A percentile compares a stretch with the other conserved stretches of the same genome.
Evolutionary conservation across 2,113 vertebrate genomes (phyloP).

Genomic region (Ceyx cyanopectus): DNA sequence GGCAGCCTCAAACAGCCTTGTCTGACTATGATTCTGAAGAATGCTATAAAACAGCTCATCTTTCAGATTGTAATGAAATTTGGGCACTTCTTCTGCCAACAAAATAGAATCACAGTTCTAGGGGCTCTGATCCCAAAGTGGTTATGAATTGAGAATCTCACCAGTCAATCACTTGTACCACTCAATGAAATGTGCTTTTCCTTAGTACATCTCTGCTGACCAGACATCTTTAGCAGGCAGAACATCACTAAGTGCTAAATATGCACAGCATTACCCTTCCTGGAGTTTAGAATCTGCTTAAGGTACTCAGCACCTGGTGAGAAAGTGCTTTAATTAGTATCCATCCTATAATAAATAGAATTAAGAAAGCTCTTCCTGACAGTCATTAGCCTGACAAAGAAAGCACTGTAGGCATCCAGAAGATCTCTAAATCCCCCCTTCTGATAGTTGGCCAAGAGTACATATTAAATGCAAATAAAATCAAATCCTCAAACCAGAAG

Average conservation of each 20-base stretch:
- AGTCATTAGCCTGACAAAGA: background rate
- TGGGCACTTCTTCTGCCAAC: background rate
- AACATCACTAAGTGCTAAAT: background rate
- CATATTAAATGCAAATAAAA: slow-evolving; percentile 1
- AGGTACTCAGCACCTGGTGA: background rate
- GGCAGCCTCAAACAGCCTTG: background rate
- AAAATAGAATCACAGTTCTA: background rate
- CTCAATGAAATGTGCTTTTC: background rate
- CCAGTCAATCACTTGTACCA: background rate
- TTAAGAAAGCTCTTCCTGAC: background rate
- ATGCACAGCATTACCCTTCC: background rate
- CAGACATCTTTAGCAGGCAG: background rate
- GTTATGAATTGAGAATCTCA: background rate
- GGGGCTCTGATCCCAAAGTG: background rate
- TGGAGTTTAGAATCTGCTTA: background rate
- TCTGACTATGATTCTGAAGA: background rate
- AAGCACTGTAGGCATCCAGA: background rate
- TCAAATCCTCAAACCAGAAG: slow-evolving; percentile 27
- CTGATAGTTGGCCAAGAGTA: background rate
- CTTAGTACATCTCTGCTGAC: background rate
- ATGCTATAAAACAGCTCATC: background rate
- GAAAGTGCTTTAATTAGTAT: background rate
- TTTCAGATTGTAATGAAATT: background rate
- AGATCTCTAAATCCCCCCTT: background rate
- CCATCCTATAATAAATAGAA: background rate